phyloP scores from a whole-genome alignment of 2,888 invertebrate species.

The Diplolepis rosae region DNA sequence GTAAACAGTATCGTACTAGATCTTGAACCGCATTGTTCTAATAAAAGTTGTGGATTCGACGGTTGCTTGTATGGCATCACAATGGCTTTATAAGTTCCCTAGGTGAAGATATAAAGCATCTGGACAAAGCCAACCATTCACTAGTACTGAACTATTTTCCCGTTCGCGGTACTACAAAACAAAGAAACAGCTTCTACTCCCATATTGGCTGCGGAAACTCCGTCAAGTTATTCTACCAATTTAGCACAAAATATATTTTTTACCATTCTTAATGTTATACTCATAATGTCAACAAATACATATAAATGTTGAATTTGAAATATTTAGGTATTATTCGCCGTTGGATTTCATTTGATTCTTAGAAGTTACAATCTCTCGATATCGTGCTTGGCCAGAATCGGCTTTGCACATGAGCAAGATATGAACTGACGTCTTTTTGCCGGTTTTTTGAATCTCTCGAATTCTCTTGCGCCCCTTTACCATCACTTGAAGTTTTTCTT shows the following conservation, averaged over 20 bases:
- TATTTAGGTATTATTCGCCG: too few species aligned
- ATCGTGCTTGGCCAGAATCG: too few species aligned
- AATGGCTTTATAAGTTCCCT: slow-evolving; percentile 63
- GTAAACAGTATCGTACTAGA: slow-evolving; percentile 48
- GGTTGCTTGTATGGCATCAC: slow-evolving; percentile 63
- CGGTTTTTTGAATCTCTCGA: too few species aligned
- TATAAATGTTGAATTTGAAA: too few species aligned
- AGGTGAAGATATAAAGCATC: slow-evolving; percentile 65
- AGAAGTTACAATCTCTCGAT: too few species aligned
- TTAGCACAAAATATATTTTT: slow-evolving; percentile 2
- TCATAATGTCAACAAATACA: neutral
- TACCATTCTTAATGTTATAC: neutral
- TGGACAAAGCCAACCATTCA: slow-evolving; percentile 66
- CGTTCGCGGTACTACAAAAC: slow-evolving; percentile 26
- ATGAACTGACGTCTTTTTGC: too few species aligned
- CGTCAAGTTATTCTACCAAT: slow-evolving; percentile 10
- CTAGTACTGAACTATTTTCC: slow-evolving; percentile 65
- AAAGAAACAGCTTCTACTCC: slow-evolving; percentile 22
- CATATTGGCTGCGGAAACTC: neutral
- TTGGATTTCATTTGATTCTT: too few species aligned
- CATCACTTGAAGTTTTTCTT: too few species aligned
- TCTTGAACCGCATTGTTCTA: slow-evolving; percentile 46
- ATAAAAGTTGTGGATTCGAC: slow-evolving; percentile 51
- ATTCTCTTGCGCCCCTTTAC: too few species aligned
- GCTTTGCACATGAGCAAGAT: too few species aligned